Evolutionary conservation across 2,797 vertebrate genomes (phyloP).

Genomic region (Lacerta viridis): DNA sequence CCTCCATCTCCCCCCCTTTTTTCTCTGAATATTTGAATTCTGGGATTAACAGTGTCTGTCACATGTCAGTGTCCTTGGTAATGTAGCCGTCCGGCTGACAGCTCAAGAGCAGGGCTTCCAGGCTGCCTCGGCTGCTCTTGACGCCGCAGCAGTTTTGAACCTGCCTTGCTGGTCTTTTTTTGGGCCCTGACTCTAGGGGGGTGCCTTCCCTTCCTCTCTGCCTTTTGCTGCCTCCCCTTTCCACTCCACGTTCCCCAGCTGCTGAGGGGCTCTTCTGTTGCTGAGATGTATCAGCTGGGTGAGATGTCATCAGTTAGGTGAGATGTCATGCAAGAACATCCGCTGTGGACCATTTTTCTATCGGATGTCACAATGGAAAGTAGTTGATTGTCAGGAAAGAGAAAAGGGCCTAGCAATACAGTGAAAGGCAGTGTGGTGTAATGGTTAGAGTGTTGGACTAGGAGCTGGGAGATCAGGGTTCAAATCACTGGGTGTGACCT

Average conservation of each 20-base stretch:
- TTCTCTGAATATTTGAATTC: background rate
- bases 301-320: too few species aligned
- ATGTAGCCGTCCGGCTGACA: background rate
- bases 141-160: background rate
- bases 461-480: too few species aligned
- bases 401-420: background rate
- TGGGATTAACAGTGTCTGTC: background rate
- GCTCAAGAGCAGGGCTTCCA: background rate
- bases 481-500: too few species aligned
- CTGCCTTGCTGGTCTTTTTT: background rate
- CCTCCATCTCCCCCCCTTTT: background rate
- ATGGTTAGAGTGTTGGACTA: too few species aligned
- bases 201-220: too few species aligned
- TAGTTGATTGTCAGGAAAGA: background rate
- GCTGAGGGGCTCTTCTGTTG: background rate
- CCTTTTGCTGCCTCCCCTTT: background rate
- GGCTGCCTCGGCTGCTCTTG: background rate
- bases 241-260: too few species aligned
- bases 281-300: background rate
- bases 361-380: too few species aligned
- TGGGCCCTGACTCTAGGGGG: background rate
- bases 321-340: too few species aligned
- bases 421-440: too few species aligned
- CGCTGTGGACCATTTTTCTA: background rate
- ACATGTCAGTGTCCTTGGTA: constrained; percentile 20